Percentiles rank a stretch among this genome's conserved stretches.
Conservation (phyloP, 1,140 invertebrate genomes). For the Neotoxoptera formosana region DNA sequence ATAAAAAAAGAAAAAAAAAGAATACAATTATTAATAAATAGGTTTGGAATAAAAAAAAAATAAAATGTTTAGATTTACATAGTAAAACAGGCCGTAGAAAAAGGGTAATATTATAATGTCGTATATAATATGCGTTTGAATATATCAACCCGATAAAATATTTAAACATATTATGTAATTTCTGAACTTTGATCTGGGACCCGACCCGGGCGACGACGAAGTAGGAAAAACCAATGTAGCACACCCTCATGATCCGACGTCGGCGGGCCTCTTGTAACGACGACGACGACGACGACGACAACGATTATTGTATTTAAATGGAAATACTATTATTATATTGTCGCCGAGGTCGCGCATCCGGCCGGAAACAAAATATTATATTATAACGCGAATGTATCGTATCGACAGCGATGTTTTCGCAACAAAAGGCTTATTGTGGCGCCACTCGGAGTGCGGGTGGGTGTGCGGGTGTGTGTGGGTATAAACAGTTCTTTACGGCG, state of each 20-base stretch:
- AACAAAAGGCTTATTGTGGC: conserved; percentile 38
- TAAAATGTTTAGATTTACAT: background rate
- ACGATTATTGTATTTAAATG: conserved; percentile 21
- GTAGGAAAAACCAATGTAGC: background rate
- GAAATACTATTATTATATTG: conserved; percentile 11
- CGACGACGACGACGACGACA: too few species aligned
- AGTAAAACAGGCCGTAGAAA: background rate
- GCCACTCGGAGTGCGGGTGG: background rate
- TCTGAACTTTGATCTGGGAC: background rate
- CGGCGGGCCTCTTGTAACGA: background rate
- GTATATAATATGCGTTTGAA: background rate
- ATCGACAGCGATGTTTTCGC: conserved; percentile 19
- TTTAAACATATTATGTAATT: background rate
- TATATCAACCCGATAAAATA: background rate
- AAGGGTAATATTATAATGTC: too few species aligned
- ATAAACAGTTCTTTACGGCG: background rate
- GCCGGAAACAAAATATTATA: conserved; percentile 18
- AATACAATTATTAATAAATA: too few species aligned
- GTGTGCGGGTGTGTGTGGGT: too few species aligned
- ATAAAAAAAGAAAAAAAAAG: background rate
- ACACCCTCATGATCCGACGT: background rate
- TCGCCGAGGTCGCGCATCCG: background rate
- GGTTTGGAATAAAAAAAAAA: too few species aligned
- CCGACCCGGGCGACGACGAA: background rate
- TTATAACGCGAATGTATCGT: background rate